Percentiles rank a stretch among this genome's conserved stretches.
Evolutionary conservation across 2,888 invertebrate species (phyloP).

Genomic region (Noctuana brunneofusca): DNA sequence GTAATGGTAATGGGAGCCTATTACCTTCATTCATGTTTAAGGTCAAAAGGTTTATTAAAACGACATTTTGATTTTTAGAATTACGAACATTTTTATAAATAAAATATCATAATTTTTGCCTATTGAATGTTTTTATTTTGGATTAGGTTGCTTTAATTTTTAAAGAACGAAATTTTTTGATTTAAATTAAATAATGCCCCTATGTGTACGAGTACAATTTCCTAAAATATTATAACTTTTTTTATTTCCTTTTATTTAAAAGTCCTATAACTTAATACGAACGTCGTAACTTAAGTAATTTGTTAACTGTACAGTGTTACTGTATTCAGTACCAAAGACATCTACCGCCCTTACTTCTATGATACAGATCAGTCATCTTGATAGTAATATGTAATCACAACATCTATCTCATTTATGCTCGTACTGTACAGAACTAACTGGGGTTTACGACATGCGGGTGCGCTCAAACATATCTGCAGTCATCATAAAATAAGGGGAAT

Average conservation of each 20-base stretch:
- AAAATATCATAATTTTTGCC: no score
- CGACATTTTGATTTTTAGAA: background rate
- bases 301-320: no score
- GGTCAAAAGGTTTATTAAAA: background rate
- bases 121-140: no score
- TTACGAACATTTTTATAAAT: no score
- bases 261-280: no score
- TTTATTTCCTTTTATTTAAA: no score
- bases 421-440: conserved; percentile 56
- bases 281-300: no score
- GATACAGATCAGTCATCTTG: conserved; percentile 21
- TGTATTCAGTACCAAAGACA: background rate
- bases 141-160: no score
- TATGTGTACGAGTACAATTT: no score
- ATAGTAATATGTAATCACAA: conserved; percentile 53
- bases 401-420: conserved; percentile 51
- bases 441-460: conserved; percentile 68
- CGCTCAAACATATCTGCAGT: conserved; percentile 67
- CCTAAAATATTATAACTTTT: no score
- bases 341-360: conserved; percentile 8
- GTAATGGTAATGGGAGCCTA: conserved; percentile 13
- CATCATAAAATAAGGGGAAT: conserved; percentile 58
- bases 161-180: no score
- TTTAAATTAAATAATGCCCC: no score
- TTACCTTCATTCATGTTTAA: conserved; percentile 9